phyloP scores from a whole-genome alignment of 2,113 vertebrate genomes.

The Lophotis ruficrista region DNA sequence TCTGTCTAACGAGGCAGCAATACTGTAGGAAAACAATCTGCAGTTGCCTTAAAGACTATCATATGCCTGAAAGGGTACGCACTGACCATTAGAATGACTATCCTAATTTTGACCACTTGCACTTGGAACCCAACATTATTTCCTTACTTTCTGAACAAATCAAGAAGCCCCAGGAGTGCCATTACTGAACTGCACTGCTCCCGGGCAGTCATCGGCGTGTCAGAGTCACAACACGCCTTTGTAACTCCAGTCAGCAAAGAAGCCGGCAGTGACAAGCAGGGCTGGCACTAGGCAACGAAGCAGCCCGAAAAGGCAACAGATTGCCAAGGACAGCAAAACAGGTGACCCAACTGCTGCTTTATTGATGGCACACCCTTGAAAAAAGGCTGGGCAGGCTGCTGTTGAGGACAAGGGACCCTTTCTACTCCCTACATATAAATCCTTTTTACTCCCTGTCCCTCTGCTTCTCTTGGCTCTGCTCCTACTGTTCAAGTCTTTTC shows the following conservation, averaged over 20 bases:
- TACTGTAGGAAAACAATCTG: neutral
- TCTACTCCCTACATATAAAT: neutral
- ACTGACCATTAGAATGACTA: neutral
- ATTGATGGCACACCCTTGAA: neutral
- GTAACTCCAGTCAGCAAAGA: neutral
- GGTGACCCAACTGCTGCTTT: neutral
- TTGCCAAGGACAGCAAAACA: neutral
- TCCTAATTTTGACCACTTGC: neutral
- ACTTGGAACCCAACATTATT: neutral
- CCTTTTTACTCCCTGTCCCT: neutral
- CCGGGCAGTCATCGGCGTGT: neutral
- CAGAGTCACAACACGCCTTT: neutral
- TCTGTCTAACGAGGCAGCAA: neutral
- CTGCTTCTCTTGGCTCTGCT: neutral
- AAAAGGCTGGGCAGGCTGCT: neutral
- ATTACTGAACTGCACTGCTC: rapidly evolving
- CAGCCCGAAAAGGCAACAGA: neutral
- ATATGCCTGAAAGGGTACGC: neutral
- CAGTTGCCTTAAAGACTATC: neutral
- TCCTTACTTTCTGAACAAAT: neutral
- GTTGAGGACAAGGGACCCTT: neutral
- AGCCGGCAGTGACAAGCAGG: neutral
- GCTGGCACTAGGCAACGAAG: neutral
- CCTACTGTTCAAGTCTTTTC: neutral
- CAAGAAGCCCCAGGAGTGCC: neutral